phyloP scores from a whole-genome alignment of 2,888 invertebrate species.

The Celastrina argiolus region DNA sequence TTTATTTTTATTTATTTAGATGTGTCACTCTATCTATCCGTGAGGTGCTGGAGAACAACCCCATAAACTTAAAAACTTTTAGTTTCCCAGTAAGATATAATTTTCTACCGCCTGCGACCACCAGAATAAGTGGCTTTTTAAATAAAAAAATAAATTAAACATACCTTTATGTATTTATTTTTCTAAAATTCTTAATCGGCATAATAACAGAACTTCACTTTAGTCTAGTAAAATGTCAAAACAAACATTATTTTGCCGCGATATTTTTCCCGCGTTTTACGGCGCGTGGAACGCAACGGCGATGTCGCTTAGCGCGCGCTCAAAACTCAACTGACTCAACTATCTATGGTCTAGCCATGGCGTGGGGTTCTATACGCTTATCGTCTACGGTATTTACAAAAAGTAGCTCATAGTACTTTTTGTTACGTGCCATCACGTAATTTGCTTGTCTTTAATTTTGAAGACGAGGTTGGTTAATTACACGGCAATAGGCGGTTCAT shows the following conservation, averaged over 20 bases:
- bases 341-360: not conserved
- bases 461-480: too few relatives aligned
- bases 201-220: not conserved
- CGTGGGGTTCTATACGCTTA: not conserved
- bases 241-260: not conserved
- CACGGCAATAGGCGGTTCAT: too few relatives aligned
- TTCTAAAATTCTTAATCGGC: not conserved
- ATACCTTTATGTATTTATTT: not conserved
- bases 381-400: not conserved
- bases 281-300: not conserved
- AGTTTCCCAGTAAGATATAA: too few relatives aligned
- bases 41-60: too few relatives aligned
- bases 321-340: not conserved
- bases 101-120: too few relatives aligned
- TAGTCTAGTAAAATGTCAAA: not conserved
- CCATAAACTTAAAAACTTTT: too few relatives aligned
- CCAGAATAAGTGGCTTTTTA: too few relatives aligned
- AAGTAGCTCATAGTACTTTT: not conserved
- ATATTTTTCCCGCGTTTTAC: conserved; percentile 4
- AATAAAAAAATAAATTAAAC: not conserved
- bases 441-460: not conserved
- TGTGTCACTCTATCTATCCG: too few relatives aligned
- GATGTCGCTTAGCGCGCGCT: not conserved
- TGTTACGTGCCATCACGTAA: not conserved
- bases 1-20: too few relatives aligned